Evolutionary conservation across 1,140 invertebrate species (phyloP).

Genomic region (Ceratoteleas bidentatus): DNA sequence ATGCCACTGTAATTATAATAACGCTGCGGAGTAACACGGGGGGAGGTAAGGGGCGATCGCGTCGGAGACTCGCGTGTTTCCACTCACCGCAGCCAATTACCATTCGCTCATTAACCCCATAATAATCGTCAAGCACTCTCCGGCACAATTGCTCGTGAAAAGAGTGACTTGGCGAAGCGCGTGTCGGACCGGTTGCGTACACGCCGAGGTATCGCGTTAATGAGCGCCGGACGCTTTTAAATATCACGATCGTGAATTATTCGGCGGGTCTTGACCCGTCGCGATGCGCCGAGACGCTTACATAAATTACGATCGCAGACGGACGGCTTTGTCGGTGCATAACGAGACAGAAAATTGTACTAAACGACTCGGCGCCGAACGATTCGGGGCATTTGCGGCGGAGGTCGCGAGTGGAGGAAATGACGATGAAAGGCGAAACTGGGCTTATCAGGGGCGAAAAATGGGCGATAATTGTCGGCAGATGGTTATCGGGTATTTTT

Average conservation of each 20-base stretch:
- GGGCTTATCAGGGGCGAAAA: too few species aligned
- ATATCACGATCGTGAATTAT: constrained; percentile 57
- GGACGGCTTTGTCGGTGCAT: too few species aligned
- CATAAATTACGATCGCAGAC: constrained; percentile 8
- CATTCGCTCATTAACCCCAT: constrained; percentile 75
- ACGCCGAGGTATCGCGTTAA: constrained; percentile 50
- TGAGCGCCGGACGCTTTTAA: constrained; percentile 56
- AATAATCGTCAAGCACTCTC: constrained; percentile 73
- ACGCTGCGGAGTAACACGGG: constrained; percentile 2
- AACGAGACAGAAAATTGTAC: too few species aligned
- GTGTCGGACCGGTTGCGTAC: constrained; percentile 28
- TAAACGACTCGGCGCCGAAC: too few species aligned
- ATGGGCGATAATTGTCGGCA: too few species aligned
- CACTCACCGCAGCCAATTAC: constrained; percentile 75
- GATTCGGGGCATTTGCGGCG: too few species aligned
- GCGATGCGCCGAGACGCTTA: background rate
- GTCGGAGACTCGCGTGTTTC: constrained; percentile 63
- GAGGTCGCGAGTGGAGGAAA: too few species aligned
- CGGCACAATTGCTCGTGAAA: constrained; percentile 71
- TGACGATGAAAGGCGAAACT: too few species aligned
- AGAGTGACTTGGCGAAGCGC: constrained; percentile 41
- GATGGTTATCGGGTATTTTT: too few species aligned
- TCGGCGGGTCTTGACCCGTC: constrained; percentile 53
- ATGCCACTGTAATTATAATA: constrained; percentile 22
- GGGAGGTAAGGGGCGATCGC: constrained; percentile 39